Conservation (phyloP, 1,140 invertebrate genomes). For the Zaprionus capensis region DNA sequence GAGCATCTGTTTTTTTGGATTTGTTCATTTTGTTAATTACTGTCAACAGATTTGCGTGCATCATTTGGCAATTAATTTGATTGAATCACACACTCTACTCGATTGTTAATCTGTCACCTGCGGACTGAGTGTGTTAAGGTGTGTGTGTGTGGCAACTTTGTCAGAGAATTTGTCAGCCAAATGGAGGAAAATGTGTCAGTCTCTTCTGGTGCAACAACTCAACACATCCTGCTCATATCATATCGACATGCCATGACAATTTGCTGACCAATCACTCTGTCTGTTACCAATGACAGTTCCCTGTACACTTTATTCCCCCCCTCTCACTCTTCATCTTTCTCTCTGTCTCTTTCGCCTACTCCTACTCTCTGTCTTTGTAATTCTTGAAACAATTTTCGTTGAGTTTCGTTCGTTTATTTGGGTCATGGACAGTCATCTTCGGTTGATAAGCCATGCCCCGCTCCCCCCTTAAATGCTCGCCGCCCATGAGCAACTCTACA, state of each 20-base stretch:
- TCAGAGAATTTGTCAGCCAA: slow-evolving; percentile 1
- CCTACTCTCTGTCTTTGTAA: slow-evolving; percentile 41
- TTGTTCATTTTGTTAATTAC: neutral
- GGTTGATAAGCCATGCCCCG: slow-evolving; percentile 12
- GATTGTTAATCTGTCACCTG: neutral
- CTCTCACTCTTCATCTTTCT: neutral
- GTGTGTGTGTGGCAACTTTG: neutral
- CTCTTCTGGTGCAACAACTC: neutral
- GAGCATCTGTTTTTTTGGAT: too few relatives aligned
- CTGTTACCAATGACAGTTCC: neutral
- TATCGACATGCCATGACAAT: neutral
- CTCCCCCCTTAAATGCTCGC: neutral
- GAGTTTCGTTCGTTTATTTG: slow-evolving; percentile 70
- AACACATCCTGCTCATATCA: slow-evolving; percentile 3
- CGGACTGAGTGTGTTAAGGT: neutral
- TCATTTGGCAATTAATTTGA: slow-evolving; percentile 1
- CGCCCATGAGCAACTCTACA: slow-evolving; percentile 45
- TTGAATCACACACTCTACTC: neutral
- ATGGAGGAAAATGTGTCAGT: neutral
- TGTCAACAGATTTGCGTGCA: neutral
- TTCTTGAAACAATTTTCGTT: slow-evolving; percentile 70
- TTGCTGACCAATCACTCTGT: slow-evolving; percentile 3
- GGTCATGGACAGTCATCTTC: slow-evolving; percentile 77
- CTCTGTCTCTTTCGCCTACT: slow-evolving; percentile 1
- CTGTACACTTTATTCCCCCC: neutral